phyloP scores from a whole-genome alignment of 1,140 invertebrate genomes.

The Arion vulgaris region DNA sequence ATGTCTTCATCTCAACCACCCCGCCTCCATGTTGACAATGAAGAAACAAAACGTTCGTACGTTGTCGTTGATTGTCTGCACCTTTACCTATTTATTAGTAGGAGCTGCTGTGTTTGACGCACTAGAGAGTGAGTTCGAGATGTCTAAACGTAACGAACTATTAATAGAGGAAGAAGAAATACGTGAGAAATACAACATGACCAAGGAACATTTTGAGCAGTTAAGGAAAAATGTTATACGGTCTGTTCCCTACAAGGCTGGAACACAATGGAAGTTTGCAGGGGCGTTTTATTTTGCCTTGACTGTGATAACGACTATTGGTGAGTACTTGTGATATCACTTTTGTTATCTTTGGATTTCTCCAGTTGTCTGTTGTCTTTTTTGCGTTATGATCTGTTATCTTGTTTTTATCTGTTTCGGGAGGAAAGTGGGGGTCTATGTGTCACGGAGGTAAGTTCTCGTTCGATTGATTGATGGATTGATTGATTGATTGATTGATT shows the following conservation, averaged over 20 bases:
- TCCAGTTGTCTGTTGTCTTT: background rate
- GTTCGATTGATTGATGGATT: no score
- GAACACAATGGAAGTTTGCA: constrained; percentile 88
- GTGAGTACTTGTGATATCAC: constrained; percentile 75
- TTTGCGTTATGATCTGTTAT: background rate
- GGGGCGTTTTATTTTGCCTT: constrained; percentile 99
- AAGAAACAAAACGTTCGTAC: constrained; percentile 99
- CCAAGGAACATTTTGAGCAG: constrained; percentile 90
- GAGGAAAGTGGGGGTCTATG: no score
- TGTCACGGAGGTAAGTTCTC: no score
- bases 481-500: no score
- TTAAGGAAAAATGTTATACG: constrained; percentile 93
- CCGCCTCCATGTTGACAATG: constrained; percentile 70
- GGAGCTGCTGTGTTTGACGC: constrained; percentile 99
- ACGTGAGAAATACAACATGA: constrained; percentile 94
- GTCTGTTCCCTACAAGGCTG: constrained; percentile 97
- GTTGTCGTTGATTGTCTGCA: constrained; percentile 97
- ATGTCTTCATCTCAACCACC: constrained; percentile 30
- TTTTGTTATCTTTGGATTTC: no score
- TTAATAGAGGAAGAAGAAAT: constrained; percentile 82
- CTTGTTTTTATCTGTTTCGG: background rate
- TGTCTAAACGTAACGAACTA: constrained; percentile 86
- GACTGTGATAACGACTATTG: constrained; percentile 98
- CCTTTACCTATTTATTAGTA: constrained; percentile 98
- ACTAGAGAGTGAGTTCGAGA: constrained; percentile 96